Percentiles rank a stretch among this genome's conserved stretches.
These are phyloP conservation scores for Pissodes strobi DNA, from an alignment of 1,140 invertebrate genomes.

Conservation along the genomic window DNA sequence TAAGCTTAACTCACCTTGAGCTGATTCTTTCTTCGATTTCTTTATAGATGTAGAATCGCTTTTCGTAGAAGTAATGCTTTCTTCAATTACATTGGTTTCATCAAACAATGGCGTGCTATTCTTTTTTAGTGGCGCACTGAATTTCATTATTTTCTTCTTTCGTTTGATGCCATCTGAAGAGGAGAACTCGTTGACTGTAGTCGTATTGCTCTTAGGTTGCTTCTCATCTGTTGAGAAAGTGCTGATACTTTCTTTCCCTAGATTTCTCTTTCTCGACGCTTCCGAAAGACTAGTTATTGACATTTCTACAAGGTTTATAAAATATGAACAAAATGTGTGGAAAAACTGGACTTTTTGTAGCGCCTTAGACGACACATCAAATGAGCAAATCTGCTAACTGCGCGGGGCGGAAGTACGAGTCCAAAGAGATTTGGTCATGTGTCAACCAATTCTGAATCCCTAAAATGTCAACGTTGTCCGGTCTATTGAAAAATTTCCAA, in stretches of 20 bases:
- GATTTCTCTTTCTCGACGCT: conserved; percentile 29
- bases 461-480: too few species aligned
- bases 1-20: background rate
- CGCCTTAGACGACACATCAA: too few species aligned
- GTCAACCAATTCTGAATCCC: too few species aligned
- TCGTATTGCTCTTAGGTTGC: background rate
- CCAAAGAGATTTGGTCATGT: too few species aligned
- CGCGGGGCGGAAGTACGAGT: background rate
- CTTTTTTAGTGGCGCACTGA: conserved; percentile 1
- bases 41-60: background rate
- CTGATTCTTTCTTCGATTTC: background rate
- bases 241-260: background rate
- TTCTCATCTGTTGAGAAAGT: background rate
- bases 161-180: background rate
- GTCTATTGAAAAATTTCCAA: too few species aligned
- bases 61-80: background rate
- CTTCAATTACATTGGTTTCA: background rate
- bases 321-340: too few species aligned
- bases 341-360: too few species aligned
- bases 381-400: background rate
- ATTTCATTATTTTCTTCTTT: background rate
- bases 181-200: background rate
- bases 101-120: background rate
- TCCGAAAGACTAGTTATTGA: background rate
- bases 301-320: too few species aligned